Conservation (phyloP, 2,888 invertebrate genomes). For the Caenorhabditis angaria region DNA sequence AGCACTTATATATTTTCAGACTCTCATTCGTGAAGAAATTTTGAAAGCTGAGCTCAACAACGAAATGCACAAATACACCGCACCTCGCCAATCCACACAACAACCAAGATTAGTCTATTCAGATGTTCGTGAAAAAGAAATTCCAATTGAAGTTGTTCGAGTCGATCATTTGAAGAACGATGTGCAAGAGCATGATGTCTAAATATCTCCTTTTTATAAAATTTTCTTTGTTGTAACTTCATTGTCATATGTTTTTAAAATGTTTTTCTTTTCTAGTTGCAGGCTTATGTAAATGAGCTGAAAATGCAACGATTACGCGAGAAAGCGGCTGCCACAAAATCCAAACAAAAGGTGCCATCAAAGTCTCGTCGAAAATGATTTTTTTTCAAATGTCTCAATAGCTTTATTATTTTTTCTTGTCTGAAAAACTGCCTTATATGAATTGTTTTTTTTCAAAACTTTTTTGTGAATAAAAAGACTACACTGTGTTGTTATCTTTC, state of each 20-base stretch:
- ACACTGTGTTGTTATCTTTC: not conserved
- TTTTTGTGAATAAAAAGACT: not conserved
- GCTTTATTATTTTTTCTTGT: not conserved
- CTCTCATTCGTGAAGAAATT: constrained; percentile 53
- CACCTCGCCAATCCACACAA: constrained; percentile 20
- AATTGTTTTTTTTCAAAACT: not conserved
- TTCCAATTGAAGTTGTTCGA: constrained; percentile 45
- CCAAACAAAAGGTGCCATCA: constrained; percentile 15
- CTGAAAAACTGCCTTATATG: not conserved
- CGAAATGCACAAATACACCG: constrained; percentile 45
- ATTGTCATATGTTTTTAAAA: not conserved
- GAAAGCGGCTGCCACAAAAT: constrained; percentile 20
- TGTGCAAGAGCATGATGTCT: constrained; percentile 42
- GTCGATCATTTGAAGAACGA: constrained; percentile 33
- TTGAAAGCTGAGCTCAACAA: constrained; percentile 56
- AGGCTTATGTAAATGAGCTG: constrained; percentile 39
- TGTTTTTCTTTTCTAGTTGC: constrained; percentile 28
- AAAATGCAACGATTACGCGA: constrained; percentile 31
- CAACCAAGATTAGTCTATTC: constrained; percentile 41
- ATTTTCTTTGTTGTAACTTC: not conserved
- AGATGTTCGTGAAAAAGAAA: constrained; percentile 42
- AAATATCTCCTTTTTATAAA: too few relatives aligned
- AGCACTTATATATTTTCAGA: constrained; percentile 26
- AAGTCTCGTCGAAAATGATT: constrained; percentile 1
- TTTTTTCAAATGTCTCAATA: not conserved